Conservation (phyloP, 2,797 vertebrate species). For the Alosa sapidissima region DNA sequence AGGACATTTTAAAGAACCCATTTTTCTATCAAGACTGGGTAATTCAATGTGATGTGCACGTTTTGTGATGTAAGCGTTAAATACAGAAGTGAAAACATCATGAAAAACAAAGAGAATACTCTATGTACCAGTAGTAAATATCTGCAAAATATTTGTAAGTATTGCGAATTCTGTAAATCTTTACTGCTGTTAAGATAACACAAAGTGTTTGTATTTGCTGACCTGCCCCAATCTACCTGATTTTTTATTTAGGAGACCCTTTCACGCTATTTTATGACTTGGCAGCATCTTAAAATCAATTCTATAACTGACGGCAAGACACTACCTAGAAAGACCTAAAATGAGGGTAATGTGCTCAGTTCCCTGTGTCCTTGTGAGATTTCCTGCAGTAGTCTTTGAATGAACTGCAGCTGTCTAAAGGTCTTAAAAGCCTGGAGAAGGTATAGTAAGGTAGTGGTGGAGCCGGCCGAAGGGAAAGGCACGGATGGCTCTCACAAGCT, state of each 20-base stretch:
- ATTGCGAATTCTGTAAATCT: neutral
- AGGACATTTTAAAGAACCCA: neutral
- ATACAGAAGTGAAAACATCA: neutral
- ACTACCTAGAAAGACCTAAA: neutral
- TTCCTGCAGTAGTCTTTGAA: neutral
- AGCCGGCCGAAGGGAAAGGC: neutral
- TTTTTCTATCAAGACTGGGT: neutral
- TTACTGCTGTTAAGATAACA: neutral
- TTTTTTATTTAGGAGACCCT: neutral
- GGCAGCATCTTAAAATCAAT: neutral
- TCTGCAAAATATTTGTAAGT: neutral
- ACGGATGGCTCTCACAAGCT: neutral
- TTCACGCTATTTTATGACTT: neutral
- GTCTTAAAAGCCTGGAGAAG: neutral
- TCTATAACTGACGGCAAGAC: neutral
- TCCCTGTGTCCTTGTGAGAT: neutral
- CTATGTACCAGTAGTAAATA: neutral
- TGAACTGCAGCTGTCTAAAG: neutral
- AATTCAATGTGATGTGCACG: neutral
- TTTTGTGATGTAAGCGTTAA: neutral
- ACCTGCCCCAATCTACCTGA: neutral
- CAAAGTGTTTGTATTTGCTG: no score
- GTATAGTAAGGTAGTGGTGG: no score
- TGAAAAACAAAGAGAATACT: neutral
- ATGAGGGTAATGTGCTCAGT: neutral